These are phyloP conservation scores for Nibea albiflora DNA, from an alignment of 2,113 vertebrate genomes.

Conservation along the genomic window DNA sequence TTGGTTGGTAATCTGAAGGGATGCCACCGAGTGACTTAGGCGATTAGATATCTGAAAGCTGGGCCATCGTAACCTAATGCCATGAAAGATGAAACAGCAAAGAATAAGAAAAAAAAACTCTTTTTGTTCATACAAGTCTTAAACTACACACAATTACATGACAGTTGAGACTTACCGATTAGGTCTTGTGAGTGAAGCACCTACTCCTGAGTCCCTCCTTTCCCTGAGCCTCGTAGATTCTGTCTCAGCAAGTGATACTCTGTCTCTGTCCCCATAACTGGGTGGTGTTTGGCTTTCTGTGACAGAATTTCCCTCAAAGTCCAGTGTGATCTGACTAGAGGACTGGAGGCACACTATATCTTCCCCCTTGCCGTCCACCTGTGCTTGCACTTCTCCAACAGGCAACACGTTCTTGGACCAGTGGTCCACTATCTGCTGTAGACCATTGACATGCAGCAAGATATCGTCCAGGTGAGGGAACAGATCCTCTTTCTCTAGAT, in stretches of 20 bases:
- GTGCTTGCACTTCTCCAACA: conserved; percentile 76
- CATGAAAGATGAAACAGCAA: conserved; percentile 11
- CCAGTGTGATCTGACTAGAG: conserved; percentile 88
- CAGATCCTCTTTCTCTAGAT: conserved; percentile 93
- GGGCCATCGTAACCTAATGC: conserved; percentile 89
- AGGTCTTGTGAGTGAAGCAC: conserved; percentile 94
- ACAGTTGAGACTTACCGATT: conserved; percentile 86
- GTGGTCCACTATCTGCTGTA: conserved; percentile 92
- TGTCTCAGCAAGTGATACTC: conserved; percentile 88
- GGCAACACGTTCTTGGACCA: conserved; percentile 93
- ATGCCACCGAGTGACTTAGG: conserved; percentile 88
- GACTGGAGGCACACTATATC: conserved; percentile 74
- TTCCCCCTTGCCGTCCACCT: conserved; percentile 72
- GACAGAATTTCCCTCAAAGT: conserved; percentile 93
- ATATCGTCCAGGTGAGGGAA: conserved; percentile 95
- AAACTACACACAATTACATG: too few species aligned
- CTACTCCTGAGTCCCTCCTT: conserved; percentile 95
- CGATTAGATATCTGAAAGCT: conserved; percentile 95
- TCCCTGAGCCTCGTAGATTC: conserved; percentile 89
- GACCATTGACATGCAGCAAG: conserved; percentile 92
- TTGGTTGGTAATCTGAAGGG: conserved; percentile 93
- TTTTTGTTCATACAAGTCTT: not conserved
- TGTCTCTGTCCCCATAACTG: conserved; percentile 90
- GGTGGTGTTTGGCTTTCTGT: conserved; percentile 90
- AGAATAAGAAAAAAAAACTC: not conserved